These are phyloP conservation scores for Conus canariensis DNA, from an alignment of 2,888 invertebrate species.

Conservation along the genomic window DNA sequence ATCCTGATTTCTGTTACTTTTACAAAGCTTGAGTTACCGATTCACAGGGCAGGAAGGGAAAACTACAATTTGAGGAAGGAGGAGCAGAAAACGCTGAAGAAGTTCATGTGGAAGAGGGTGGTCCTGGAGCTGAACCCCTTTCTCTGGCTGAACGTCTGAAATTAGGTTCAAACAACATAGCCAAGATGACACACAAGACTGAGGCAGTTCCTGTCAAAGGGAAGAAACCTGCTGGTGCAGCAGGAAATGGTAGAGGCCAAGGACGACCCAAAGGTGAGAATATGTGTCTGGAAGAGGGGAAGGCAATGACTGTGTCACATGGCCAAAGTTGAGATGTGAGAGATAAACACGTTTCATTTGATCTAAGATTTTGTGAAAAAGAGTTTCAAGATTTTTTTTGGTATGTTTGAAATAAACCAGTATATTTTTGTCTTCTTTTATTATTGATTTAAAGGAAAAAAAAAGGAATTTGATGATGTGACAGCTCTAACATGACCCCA, in stretches of 20 bases:
- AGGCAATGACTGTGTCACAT: background rate
- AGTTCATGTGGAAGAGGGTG: slow-evolving; percentile 48
- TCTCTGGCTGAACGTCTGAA: slow-evolving; percentile 63
- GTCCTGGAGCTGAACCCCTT: slow-evolving; percentile 51
- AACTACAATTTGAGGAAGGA: slow-evolving; percentile 57
- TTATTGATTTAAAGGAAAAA: too few relatives aligned
- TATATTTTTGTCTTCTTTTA: too few relatives aligned
- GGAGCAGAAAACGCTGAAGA: slow-evolving; percentile 54
- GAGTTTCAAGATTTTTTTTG: too few relatives aligned
- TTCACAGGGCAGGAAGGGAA: slow-evolving; percentile 57
- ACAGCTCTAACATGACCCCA: too few relatives aligned
- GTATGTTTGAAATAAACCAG: too few relatives aligned
- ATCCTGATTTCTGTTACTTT: too few relatives aligned
- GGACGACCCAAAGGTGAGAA: slow-evolving; percentile 34
- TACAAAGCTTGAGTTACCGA: too few relatives aligned
- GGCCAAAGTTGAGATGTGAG: too few relatives aligned
- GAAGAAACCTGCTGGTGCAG: slow-evolving; percentile 33
- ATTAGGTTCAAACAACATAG: slow-evolving; percentile 20
- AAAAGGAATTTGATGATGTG: too few relatives aligned
- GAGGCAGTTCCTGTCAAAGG: slow-evolving; percentile 34
- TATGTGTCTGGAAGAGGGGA: background rate
- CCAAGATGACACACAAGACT: background rate
- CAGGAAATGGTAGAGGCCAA: slow-evolving; percentile 29
- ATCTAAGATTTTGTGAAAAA: too few relatives aligned
- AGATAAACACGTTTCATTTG: too few relatives aligned